Conservation (phyloP, 64 coral and sea anemone species). For the Porites australiensis region DNA sequence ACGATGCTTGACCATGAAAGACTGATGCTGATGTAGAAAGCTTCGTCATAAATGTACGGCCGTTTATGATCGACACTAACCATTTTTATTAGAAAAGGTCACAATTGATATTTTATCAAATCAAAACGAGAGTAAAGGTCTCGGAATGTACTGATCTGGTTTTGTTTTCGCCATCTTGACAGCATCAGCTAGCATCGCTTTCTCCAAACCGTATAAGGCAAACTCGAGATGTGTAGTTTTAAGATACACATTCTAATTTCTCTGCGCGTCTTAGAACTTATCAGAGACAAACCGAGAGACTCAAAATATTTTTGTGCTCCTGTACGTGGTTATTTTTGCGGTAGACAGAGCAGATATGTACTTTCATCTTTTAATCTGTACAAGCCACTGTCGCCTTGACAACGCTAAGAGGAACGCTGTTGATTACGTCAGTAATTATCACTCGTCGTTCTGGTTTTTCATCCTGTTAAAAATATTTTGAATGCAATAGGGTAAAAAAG, state of each 20-base stretch:
- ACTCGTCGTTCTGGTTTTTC: not conserved
- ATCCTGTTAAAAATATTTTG: constrained; percentile 18
- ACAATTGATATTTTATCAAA: not conserved
- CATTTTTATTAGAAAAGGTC: not conserved
- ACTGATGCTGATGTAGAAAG: too few relatives aligned
- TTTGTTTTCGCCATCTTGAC: not conserved
- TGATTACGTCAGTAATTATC: constrained; percentile 16
- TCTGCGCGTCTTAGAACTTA: not conserved
- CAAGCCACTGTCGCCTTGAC: not conserved
- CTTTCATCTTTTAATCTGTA: not conserved
- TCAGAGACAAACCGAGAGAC: not conserved
- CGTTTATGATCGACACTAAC: too few relatives aligned
- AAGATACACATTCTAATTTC: not conserved
- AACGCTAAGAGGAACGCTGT: not conserved
- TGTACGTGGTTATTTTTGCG: too few relatives aligned
- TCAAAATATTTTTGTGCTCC: too few relatives aligned
- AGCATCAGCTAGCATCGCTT: too few relatives aligned
- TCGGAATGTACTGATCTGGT: not conserved
- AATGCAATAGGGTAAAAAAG: not conserved
- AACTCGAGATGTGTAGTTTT: too few relatives aligned
- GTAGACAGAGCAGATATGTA: too few relatives aligned
- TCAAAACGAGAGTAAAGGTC: not conserved
- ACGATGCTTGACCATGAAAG: too few relatives aligned
- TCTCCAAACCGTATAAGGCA: not conserved
- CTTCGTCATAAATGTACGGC: too few relatives aligned